phyloP scores from a whole-genome alignment of 2,888 invertebrate genomes.

The Eumerus sabulonum region DNA sequence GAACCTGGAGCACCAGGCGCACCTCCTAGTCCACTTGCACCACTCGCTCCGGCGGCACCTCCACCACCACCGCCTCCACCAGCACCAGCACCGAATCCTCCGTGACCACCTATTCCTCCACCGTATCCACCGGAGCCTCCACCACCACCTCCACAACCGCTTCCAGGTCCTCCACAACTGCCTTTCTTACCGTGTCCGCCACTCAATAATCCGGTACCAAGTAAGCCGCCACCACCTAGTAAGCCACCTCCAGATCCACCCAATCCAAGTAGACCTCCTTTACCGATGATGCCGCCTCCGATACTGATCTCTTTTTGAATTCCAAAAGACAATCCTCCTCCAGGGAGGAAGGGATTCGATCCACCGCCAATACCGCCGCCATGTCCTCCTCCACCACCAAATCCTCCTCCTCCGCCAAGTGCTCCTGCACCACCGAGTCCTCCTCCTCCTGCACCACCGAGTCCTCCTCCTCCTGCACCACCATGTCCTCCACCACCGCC shows the following conservation, averaged over 20 bases:
- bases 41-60: slow-evolving; percentile 11
- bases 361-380: slow-evolving; percentile 12
- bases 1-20: slow-evolving; percentile 27
- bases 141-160: slow-evolving; percentile 56
- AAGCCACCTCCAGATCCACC: slow-evolving; percentile 26
- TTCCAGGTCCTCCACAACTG: slow-evolving; percentile 50
- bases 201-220: slow-evolving; percentile 34
- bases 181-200: slow-evolving; percentile 47
- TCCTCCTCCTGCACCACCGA: slow-evolving; percentile 13
- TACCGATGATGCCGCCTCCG: neutral
- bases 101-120: slow-evolving; percentile 2
- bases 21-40: slow-evolving; percentile 26
- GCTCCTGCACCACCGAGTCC: slow-evolving; percentile 11
- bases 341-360: slow-evolving; percentile 67
- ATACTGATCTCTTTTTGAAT: slow-evolving; percentile 36
- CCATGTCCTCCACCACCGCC: slow-evolving; percentile 38
- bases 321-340: slow-evolving; percentile 45
- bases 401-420: slow-evolving; percentile 13
- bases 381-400: slow-evolving; percentile 3
- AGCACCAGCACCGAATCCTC: slow-evolving; percentile 11
- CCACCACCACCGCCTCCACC: slow-evolving; percentile 46
- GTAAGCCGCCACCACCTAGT: slow-evolving; percentile 28
- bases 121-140: slow-evolving; percentile 61
- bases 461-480: slow-evolving; percentile 25
- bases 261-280: slow-evolving; percentile 24